Percentiles rank a stretch among this genome's conserved stretches.
phyloP scores from a whole-genome alignment of 2,888 invertebrate genomes.

The Xestia ashworthii region DNA sequence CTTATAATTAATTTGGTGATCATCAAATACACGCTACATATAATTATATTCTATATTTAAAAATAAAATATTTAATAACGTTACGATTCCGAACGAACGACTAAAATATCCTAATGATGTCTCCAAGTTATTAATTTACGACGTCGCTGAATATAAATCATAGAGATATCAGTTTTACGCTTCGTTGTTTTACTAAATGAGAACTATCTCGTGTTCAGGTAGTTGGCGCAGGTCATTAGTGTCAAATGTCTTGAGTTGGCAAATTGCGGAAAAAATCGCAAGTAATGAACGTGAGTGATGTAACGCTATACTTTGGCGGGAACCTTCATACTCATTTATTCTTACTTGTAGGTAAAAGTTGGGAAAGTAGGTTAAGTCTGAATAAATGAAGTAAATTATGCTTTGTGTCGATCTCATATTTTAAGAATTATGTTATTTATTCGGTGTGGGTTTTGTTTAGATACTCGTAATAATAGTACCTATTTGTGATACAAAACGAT shows the following conservation, averaged over 20 bases:
- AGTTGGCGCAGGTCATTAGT: slow-evolving; percentile 66
- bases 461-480: neutral
- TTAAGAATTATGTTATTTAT: neutral
- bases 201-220: slow-evolving; percentile 65
- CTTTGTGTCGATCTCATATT: slow-evolving; percentile 7
- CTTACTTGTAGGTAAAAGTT: slow-evolving; percentile 23
- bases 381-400: slow-evolving; percentile 14
- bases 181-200: slow-evolving; percentile 66
- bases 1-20: neutral
- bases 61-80: slow-evolving; percentile 15
- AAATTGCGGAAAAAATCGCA: slow-evolving; percentile 59
- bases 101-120: slow-evolving; percentile 41
- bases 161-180: slow-evolving; percentile 63
- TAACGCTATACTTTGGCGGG: slow-evolving; percentile 38
- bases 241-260: slow-evolving; percentile 59
- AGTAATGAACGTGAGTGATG: slow-evolving; percentile 46
- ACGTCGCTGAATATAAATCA: slow-evolving; percentile 57
- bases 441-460: neutral
- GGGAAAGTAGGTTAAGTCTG: slow-evolving; percentile 20
- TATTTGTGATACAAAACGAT: neutral
- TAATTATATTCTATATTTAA: neutral
- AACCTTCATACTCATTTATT: slow-evolving; percentile 16
- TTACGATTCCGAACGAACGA: slow-evolving; percentile 26
- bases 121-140: slow-evolving; percentile 54
- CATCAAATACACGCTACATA: neutral